Base-by-base conservation (phyloP, 1,140 invertebrate genomes). In the Lordiphosa clarofinis region DNA sequence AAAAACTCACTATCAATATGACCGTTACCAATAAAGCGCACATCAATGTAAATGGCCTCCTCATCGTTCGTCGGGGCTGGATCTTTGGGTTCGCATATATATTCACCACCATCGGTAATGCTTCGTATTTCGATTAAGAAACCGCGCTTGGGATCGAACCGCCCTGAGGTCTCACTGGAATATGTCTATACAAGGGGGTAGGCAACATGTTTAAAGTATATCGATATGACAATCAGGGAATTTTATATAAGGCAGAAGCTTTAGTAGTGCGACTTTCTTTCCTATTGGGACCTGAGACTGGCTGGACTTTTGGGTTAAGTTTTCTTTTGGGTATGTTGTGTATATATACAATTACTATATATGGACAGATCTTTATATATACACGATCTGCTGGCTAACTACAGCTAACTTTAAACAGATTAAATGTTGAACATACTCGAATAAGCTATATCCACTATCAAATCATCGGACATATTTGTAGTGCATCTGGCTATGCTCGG, bases 131-230 rank as follows among this genome's bases (percentile, higher is more conserved):
- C 84, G 69, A 93, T 72, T 43, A 86, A 90, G 81, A 92, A 92
- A 71, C 93, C 93, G 70, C 91, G 69, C 88, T 90, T 92, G 12
- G 92, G 91, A 89, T 92, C 89, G 86, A 91, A 93, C n/a, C 82
- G 88, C 68, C 64, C 72, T 46, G 61, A 37, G 33, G 47, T 64
- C 15, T 69, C 76, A 60, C 87, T 88, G 78, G 70, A 70, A 79
- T 52, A 68, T 33, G 47, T 71, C 87, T 88, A 62, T 12, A 46
- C 49, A 72, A 28, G 69, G 68, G 48, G 48, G 49, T 28, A 31
- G 40, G 11, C 24, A 56, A 11, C 10, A 37, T 36, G 5, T 38
- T 13, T 70, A 35, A 53, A 40, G 50, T 42, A 40, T 42, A 8
- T 40, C 40, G 33, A 43, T 46, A 24, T n/a, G 12, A 2, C 7